Evolutionary conservation across 2,113 vertebrate genomes (phyloP), one percentile per base, ranked within the genome.

Genomic region (Podilymbus podiceps): DNA sequence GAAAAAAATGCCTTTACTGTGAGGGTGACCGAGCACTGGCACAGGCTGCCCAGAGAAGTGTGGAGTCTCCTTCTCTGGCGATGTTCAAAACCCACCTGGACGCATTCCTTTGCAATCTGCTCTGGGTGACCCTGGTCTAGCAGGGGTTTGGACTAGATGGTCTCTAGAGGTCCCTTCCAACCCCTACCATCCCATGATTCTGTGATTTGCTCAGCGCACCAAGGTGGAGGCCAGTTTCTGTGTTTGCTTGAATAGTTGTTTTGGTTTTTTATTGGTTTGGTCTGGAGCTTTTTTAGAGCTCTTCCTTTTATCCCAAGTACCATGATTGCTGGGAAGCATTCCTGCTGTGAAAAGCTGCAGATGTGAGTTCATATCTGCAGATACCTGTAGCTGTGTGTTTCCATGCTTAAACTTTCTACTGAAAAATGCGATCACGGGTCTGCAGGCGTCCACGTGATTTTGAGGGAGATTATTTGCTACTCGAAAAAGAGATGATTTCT

Each of bases 381-480:
- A 14, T 77, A 27, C 27, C 30, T 5, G 4, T 22, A 27, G 55
- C 40, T 68, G 9, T 16, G n/a, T 21, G 49, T 40, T 42, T 46
- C 18, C 38, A 15, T 21, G 25, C 44, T 58, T 21, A 23, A 77
- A 22, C 53, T 31, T 77, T 50, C 8, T 15, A 16, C 28, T 25
- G 12, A 30, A 89, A 89, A 75, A 67, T 4, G 20, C 3, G 9
- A 2, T 18, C 5, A 11, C 35, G 30, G 5, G 3, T 64, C 40
- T 18, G 9, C 0, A 0, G 5, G 5, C 49, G 11, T 66, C 40
- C 20, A 2, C 1, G 3, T 77, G 11, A 12, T 33, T 59, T 2
- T 5, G 10, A 25, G 14, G 20, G 52, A 38, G 22, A 30, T 83
- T 66, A 14, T 81, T 78, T 28, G 6, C 33, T 58, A 1, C 27